These are phyloP conservation scores for Poeciliopsis prolifica DNA, from an alignment of 2,113 vertebrate genomes.

Conservation along the genomic window DNA sequence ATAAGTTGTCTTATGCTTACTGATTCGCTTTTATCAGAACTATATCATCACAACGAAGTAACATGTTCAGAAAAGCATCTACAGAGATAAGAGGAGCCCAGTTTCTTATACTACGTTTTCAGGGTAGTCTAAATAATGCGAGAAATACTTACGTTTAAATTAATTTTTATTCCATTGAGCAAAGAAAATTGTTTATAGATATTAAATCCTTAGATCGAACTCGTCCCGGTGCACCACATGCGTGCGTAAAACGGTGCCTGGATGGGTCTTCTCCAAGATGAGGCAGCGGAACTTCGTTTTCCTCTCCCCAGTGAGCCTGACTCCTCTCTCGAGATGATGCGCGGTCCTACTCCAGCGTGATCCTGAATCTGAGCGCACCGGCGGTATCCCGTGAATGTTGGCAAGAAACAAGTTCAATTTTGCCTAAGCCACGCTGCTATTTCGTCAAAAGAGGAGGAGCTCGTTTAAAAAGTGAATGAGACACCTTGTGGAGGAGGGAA, in stretches of 20 bases:
- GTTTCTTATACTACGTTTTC: neutral
- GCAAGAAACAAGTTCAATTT: conserved; percentile 88
- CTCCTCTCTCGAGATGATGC: conserved; percentile 24
- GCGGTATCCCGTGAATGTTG: conserved; percentile 72
- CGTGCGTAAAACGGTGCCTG: conserved; percentile 62
- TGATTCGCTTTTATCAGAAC: neutral
- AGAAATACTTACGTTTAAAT: conserved; percentile 64
- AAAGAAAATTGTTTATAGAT: conserved; percentile 24
- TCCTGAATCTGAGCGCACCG: conserved; percentile 70
- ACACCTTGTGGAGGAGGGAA: conserved; percentile 58
- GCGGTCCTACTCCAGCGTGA: conserved; percentile 62
- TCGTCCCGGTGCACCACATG: conserved; percentile 61
- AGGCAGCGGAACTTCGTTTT: conserved; percentile 34
- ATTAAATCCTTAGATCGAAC: conserved; percentile 54
- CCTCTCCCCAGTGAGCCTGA: conserved; percentile 32
- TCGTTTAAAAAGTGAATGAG: conserved; percentile 78
- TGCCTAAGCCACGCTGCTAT: conserved; percentile 88
- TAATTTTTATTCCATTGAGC: conserved; percentile 74
- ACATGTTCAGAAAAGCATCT: neutral
- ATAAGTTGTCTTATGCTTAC: neutral
- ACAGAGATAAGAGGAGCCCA: too few relatives aligned
- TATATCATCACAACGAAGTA: neutral
- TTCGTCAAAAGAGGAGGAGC: conserved; percentile 92
- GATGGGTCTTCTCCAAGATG: conserved; percentile 42
- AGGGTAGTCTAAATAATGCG: neutral